Base-by-base conservation (phyloP, 2,888 invertebrate species). In the Folsomia manolachei region DNA sequence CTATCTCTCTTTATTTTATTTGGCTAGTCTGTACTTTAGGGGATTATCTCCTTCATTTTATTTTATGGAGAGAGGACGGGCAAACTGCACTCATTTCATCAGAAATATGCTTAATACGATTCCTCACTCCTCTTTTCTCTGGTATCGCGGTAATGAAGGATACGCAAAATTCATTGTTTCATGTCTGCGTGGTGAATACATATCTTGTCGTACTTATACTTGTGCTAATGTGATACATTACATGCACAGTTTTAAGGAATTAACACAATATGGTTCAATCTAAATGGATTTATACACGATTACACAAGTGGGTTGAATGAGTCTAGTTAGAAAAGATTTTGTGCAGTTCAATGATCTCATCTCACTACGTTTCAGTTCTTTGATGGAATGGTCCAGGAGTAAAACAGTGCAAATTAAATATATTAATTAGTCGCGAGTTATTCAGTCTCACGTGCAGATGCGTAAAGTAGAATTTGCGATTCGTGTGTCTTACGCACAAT, bases 391-490 rank as follows among this genome's bases (percentile, higher is more conserved):
- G n/a, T n/a, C 56, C 18, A 9, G 39, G 7, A 56, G 56, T 56
- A 56, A 56, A 56, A 56, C 56, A 56, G 56, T 56, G 21, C 19
- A 14, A 56, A 56, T 56, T 56, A 56, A 56, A 19, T 56, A 19
- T 19, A 56, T 56, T 56, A 56, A 56, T 14, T 39, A n/a, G 19
- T 4, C 18, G n/a, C 4, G 56, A 56, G 56, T 19, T 56, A 56
- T 56, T 7, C 56, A 56, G 19, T 56, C n/a, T 4, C 56, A 56
- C 56, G 56, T 56, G n/a, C 7, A 51, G 9, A 51, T 18, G n/a
- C n/a, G n/a, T n/a, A n/a, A n/a, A n/a, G n/a, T n/a, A n/a, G n/a
- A n/a, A n/a, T 14, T 39, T 39, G 39, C 7, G 14, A 39, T 39
- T 9, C 39, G 14, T 39, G 39, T 4, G 39, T 4, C 39, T 39